phyloP scores from a whole-genome alignment of 2,113 vertebrate genomes.

The Cheilinus undulatus region DNA sequence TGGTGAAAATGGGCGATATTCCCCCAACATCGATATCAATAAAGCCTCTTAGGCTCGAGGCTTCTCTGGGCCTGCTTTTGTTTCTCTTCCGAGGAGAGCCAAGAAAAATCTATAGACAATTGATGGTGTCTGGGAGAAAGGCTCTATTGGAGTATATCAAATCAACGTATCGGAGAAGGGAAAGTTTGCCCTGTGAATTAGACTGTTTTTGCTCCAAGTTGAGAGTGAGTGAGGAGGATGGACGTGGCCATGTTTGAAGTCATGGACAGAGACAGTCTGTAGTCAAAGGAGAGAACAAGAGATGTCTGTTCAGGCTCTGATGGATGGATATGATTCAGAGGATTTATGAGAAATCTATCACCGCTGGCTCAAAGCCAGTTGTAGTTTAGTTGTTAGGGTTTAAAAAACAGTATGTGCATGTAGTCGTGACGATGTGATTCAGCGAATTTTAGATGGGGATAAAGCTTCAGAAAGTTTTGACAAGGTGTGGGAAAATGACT shows the following conservation, averaged over 20 bases:
- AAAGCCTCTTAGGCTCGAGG: constrained; percentile 83
- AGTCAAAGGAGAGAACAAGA: constrained; percentile 39
- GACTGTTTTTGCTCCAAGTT: constrained; percentile 86
- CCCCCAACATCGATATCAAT: constrained; percentile 86
- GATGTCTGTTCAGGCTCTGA: constrained; percentile 43
- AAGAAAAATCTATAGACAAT: constrained; percentile 88
- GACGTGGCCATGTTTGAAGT: constrained; percentile 44
- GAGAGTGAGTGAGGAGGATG: constrained; percentile 79
- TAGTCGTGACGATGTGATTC: not conserved
- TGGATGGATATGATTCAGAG: constrained; percentile 20
- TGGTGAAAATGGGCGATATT: constrained; percentile 85
- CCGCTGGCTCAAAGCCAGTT: constrained; percentile 15
- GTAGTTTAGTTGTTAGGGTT: not conserved
- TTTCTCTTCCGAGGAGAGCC: constrained; percentile 84
- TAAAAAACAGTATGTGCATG: not conserved
- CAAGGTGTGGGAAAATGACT: not conserved
- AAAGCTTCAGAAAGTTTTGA: not conserved
- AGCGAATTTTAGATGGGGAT: not conserved
- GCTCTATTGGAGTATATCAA: constrained; percentile 87
- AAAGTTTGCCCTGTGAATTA: constrained; percentile 84
- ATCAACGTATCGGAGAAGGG: constrained; percentile 82
- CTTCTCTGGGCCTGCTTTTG: constrained; percentile 84
- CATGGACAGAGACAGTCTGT: constrained; percentile 39
- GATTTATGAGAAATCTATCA: constrained; percentile 13
- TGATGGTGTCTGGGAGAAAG: constrained; percentile 87